A percentile compares a stretch with the other conserved stretches of the same genome.
Evolutionary conservation across 1,140 invertebrate species (phyloP).

Genomic region (Atta colombica): DNA sequence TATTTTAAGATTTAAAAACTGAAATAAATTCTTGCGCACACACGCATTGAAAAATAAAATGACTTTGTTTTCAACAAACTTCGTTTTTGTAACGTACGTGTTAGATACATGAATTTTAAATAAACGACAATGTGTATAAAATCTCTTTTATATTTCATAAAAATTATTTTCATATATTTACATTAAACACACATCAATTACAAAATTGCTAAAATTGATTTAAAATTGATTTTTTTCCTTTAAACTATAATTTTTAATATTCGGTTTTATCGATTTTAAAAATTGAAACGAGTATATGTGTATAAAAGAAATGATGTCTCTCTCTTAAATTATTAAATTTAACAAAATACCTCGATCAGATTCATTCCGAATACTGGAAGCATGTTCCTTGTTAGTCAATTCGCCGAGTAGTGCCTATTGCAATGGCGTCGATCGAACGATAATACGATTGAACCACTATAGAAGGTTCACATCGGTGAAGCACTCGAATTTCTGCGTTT

Average conservation of each 20-base stretch:
- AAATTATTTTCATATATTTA: no score
- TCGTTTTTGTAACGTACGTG: not conserved
- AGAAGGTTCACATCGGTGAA: constrained; percentile 10
- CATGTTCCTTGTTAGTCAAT: constrained; percentile 31
- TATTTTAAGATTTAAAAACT: not conserved
- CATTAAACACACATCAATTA: no score
- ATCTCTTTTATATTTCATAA: no score
- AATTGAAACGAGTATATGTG: not conserved
- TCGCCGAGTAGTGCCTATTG: not conserved
- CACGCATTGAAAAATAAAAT: not conserved
- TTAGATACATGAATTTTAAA: no score
- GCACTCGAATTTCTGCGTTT: constrained; percentile 56
- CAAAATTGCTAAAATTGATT: no score
- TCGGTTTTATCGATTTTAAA: not conserved
- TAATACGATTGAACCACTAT: constrained; percentile 60
- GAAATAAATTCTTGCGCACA: not conserved
- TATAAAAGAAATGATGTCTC: not conserved
- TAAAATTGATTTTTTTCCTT: not conserved
- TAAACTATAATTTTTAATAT: not conserved
- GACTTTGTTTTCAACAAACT: not conserved
- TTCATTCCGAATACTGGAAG: constrained; percentile 22
- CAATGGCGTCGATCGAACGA: constrained; percentile 41
- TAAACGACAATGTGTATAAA: no score
- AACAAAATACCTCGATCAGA: constrained; percentile 1
- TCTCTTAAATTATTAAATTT: constrained; percentile 18